Evolutionary conservation across 2,888 invertebrate species (phyloP).

Genomic region (Malacosoma neustria): DNA sequence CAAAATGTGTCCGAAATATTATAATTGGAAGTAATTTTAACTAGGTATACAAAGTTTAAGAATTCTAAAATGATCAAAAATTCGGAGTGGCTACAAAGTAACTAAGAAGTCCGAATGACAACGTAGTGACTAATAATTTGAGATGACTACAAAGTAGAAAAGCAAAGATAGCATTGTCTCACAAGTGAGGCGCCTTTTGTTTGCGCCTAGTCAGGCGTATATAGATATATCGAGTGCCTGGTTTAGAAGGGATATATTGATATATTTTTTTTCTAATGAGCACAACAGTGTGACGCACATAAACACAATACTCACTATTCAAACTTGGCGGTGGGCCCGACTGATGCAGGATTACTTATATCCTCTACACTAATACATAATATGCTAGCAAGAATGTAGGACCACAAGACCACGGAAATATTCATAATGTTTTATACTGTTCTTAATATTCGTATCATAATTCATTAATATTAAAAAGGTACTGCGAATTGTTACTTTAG

Average conservation of each 20-base stretch:
- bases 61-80: too few species aligned
- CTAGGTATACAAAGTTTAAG: too few species aligned
- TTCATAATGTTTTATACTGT: too few species aligned
- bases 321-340: constrained; percentile 52
- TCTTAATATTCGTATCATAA: too few species aligned
- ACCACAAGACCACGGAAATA: not conserved
- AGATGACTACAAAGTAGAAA: constrained; percentile 21
- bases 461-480: too few species aligned
- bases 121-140: too few species aligned
- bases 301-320: constrained; percentile 66
- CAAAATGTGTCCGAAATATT: too few species aligned
- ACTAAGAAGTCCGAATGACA: too few species aligned
- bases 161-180: constrained; percentile 59
- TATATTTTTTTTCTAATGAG: constrained; percentile 61
- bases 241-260: constrained; percentile 58
- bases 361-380: not conserved
- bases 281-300: constrained; percentile 73
- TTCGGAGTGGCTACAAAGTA: too few species aligned
- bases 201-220: constrained; percentile 37
- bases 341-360: constrained; percentile 6
- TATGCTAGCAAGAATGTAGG: not conserved
- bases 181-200: constrained; percentile 72
- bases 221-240: constrained; percentile 41
- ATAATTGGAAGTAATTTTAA: too few species aligned
- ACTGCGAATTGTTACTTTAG: not conserved